These are phyloP conservation scores for Rhopalosiphum padi DNA, from an alignment of 1,140 invertebrate species.

Conservation along the genomic window DNA sequence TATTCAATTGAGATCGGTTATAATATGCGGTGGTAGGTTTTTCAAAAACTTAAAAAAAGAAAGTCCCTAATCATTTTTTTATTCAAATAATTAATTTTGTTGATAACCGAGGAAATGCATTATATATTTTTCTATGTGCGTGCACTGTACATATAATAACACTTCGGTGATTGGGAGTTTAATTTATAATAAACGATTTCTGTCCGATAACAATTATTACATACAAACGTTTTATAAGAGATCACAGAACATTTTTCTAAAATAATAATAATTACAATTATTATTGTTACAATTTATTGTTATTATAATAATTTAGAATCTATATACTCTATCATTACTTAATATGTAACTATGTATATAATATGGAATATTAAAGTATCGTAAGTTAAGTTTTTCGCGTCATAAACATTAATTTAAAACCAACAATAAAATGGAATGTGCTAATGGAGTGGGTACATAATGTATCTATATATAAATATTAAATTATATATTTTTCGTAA, in stretches of 20 bases:
- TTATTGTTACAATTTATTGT: conserved; percentile 21
- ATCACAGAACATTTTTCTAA: conserved; percentile 45
- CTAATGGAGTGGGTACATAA: not conserved
- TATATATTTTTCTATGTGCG: not conserved
- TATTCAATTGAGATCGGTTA: conserved; percentile 22
- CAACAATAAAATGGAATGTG: not conserved
- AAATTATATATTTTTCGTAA: not conserved
- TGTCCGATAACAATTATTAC: conserved; percentile 45
- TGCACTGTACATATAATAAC: not conserved
- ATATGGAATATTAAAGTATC: conserved; percentile 14
- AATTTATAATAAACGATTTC: conserved; percentile 47
- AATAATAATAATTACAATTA: conserved; percentile 9
- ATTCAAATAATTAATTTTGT: not conserved
- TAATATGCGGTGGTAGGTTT: not conserved
- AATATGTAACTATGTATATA: not conserved
- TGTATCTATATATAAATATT: not conserved
- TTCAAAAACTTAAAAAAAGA: not conserved
- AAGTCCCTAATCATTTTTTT: not conserved
- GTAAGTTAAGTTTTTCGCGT: not conserved
- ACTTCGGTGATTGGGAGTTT: not conserved
- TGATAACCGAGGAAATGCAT: not conserved
- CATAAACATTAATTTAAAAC: not conserved
- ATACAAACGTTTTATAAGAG: conserved; percentile 35
- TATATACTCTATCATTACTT: conserved; percentile 11
- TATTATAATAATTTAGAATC: conserved; percentile 44